These are phyloP conservation scores for Zoanthus sansibaricus DNA, from an alignment of 92 coral and sea anemone species.

Conservation along the genomic window DNA sequence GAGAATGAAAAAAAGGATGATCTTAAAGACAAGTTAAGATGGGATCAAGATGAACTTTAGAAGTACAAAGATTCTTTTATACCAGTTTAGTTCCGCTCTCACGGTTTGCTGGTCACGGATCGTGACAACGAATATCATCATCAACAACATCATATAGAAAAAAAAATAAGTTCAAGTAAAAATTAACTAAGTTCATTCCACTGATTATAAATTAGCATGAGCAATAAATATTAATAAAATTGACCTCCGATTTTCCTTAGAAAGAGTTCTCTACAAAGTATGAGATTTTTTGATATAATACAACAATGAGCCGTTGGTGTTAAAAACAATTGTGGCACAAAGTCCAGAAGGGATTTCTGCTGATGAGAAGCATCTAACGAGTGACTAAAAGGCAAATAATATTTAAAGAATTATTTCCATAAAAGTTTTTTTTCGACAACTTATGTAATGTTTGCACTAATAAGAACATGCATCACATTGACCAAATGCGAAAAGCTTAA, in stretches of 20 bases:
- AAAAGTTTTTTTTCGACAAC: too few species aligned
- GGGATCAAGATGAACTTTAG: not conserved
- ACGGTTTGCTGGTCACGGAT: not conserved
- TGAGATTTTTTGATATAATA: not conserved
- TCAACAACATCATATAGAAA: not conserved
- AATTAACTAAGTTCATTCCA: not conserved
- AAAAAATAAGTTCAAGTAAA: not conserved
- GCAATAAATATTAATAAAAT: not conserved
- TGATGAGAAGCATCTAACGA: not conserved
- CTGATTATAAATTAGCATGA: not conserved
- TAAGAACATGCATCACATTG: too few species aligned
- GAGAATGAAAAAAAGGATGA: not conserved
- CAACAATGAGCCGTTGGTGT: too few species aligned
- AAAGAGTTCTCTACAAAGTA: not conserved
- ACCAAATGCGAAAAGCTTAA: too few species aligned
- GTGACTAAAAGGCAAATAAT: too few species aligned
- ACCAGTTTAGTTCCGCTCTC: not conserved
- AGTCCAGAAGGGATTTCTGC: not conserved
- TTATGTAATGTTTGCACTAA: too few species aligned
- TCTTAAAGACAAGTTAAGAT: not conserved
- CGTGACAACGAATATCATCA: not conserved
- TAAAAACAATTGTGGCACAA: conserved; percentile 6
- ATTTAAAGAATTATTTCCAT: too few species aligned
- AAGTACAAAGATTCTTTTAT: not conserved
- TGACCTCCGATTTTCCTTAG: too few species aligned